phyloP scores from a whole-genome alignment of 2,888 invertebrate genomes.

The Drosophila rellima region DNA sequence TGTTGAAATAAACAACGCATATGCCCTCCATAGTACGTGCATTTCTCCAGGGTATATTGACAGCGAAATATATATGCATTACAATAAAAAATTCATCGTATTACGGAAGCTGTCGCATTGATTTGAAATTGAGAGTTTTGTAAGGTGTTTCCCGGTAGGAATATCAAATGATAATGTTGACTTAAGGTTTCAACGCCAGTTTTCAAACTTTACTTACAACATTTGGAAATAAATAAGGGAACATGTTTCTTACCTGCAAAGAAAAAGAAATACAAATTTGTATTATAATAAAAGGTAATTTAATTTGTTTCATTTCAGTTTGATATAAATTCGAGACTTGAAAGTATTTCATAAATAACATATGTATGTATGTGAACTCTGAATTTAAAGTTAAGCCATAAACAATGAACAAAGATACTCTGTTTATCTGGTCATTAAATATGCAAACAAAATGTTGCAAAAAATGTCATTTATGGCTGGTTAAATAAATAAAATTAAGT shows the following conservation, averaged over 20 bases:
- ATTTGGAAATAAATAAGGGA: not conserved
- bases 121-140: slow-evolving; percentile 61
- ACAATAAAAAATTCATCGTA: slow-evolving; percentile 69
- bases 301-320: not conserved
- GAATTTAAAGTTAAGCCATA: slow-evolving; percentile 2
- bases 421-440: slow-evolving; percentile 53
- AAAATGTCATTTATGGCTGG: slow-evolving; percentile 55
- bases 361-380: not conserved
- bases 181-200: slow-evolving; percentile 24
- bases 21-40: not conserved
- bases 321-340: not conserved
- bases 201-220: slow-evolving; percentile 29
- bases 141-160: slow-evolving; percentile 27
- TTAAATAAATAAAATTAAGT: slow-evolving; percentile 50
- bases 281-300: not conserved
- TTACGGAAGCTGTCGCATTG: slow-evolving; percentile 69
- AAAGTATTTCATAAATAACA: slow-evolving; percentile 1
- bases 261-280: slow-evolving; percentile 6
- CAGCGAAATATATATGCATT: slow-evolving; percentile 40
- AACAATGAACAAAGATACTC: slow-evolving; percentile 7
- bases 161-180: slow-evolving; percentile 20
- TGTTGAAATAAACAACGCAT: not conserved
- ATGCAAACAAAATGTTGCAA: slow-evolving; percentile 30
- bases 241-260: slow-evolving; percentile 59
- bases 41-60: slow-evolving; percentile 31